Evolutionary conservation across 2,797 vertebrate genomes (phyloP).

Genomic region (Pagetopsis macropterus): DNA sequence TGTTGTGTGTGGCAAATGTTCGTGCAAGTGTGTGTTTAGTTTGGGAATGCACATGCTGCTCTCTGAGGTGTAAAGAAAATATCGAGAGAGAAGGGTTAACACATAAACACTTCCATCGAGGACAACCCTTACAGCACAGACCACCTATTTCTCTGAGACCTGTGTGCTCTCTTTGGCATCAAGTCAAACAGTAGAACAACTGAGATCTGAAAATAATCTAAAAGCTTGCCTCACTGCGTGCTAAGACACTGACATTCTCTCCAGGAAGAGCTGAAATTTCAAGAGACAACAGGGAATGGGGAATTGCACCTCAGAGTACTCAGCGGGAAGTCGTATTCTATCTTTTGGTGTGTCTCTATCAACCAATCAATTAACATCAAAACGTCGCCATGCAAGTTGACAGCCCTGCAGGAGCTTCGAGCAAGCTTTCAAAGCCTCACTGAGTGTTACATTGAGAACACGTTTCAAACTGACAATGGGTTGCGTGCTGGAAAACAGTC

Average conservation of each 20-base stretch:
- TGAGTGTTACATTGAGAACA: slow-evolving; percentile 54
- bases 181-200: slow-evolving; percentile 58
- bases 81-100: slow-evolving; percentile 54
- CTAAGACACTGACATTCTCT: slow-evolving; percentile 57
- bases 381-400: slow-evolving; percentile 65
- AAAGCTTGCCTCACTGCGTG: slow-evolving; percentile 43
- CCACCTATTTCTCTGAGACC: slow-evolving; percentile 56
- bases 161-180: slow-evolving; percentile 38
- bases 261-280: slow-evolving; percentile 56
- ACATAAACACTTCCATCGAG: slow-evolving; percentile 76
- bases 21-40: slow-evolving; percentile 34
- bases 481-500: slow-evolving; percentile 32
- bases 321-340: slow-evolving; percentile 57
- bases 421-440: slow-evolving; percentile 51
- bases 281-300: slow-evolving; percentile 47
- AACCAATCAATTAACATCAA: slow-evolving; percentile 80
- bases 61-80: slow-evolving; percentile 47
- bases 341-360: slow-evolving; percentile 63
- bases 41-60: slow-evolving; percentile 35
- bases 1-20: slow-evolving; percentile 4
- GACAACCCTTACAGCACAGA: slow-evolving; percentile 44
- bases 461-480: slow-evolving; percentile 26
- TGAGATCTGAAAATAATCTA: slow-evolving; percentile 60
- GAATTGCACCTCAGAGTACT: slow-evolving; percentile 54
- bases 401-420: slow-evolving; percentile 58